Conservation (phyloP, 2,888 invertebrate species). For the Rhagonycha fulva region DNA sequence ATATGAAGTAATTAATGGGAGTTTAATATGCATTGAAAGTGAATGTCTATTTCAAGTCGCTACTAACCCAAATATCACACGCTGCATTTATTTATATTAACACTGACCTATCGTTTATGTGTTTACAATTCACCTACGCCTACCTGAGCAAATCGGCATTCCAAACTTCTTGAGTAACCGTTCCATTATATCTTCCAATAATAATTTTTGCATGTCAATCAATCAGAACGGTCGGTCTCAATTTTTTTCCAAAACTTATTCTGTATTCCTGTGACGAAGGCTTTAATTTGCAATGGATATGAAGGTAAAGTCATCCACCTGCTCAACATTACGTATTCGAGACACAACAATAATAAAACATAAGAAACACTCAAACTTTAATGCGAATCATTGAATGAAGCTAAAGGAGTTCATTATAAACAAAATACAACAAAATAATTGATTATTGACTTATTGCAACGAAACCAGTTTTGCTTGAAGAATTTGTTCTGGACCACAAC, state of each 20-base stretch:
- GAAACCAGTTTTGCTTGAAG: conserved; percentile 20
- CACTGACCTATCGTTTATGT: conserved; percentile 1
- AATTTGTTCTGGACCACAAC: conserved; percentile 15
- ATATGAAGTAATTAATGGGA: not conserved
- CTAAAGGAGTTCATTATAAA: conserved; percentile 17
- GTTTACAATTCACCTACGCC: not conserved
- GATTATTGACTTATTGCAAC: conserved; percentile 16
- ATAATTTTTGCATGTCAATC: not conserved
- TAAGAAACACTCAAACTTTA: conserved; percentile 10
- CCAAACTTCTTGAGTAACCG: not conserved
- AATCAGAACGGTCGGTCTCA: not conserved
- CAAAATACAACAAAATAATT: conserved; percentile 16
- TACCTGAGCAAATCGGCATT: not conserved
- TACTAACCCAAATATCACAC: not conserved
- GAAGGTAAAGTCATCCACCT: not conserved
- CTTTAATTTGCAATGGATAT: not conserved
- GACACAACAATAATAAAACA: conserved; percentile 4
- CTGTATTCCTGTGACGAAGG: not conserved
- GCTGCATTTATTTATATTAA: not conserved
- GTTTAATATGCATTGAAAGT: not conserved
- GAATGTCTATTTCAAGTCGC: not conserved
- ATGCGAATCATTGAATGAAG: conserved; percentile 23
- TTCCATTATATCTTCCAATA: not conserved
- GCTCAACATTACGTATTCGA: not conserved
- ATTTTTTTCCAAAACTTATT: not conserved